Percentiles rank a stretch among this genome's conserved stretches.
These are phyloP conservation scores for Epinotia demarniana DNA, from an alignment of 2,888 invertebrate genomes.

Conservation along the genomic window DNA sequence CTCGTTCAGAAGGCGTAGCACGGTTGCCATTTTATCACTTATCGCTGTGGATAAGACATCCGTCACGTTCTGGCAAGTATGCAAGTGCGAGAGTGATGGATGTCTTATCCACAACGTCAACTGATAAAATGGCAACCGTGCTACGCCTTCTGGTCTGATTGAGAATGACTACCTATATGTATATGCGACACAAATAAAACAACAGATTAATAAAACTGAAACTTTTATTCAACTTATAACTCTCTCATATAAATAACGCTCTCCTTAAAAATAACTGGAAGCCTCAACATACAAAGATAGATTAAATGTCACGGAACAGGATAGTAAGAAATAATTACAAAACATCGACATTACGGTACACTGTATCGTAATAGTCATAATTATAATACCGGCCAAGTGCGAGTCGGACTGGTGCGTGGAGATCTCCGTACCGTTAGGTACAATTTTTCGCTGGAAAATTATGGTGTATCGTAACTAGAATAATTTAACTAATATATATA, in stretches of 20 bases:
- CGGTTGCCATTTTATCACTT: no score
- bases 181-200: conserved; percentile 54
- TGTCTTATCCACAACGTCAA: no score
- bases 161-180: no score
- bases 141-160: no score
- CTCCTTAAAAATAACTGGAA: conserved; percentile 78
- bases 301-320: conserved; percentile 57
- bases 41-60: no score
- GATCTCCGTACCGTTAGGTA: conserved; percentile 34
- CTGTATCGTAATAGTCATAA: conserved; percentile 5
- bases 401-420: conserved; percentile 26
- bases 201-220: conserved; percentile 66
- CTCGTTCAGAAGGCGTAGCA: no score
- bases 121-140: no score
- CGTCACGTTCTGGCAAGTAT: no score
- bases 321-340: conserved; percentile 45
- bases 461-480: not conserved
- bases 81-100: no score
- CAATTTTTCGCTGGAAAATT: not conserved
- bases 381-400: conserved; percentile 26
- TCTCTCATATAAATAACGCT: conserved; percentile 79
- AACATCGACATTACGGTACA: conserved; percentile 37
- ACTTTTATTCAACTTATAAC: conserved; percentile 81
- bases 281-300: conserved; percentile 78
- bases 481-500: not conserved